Conservation (phyloP, 2,888 invertebrate species). For the Monoplex corrugatus region DNA sequence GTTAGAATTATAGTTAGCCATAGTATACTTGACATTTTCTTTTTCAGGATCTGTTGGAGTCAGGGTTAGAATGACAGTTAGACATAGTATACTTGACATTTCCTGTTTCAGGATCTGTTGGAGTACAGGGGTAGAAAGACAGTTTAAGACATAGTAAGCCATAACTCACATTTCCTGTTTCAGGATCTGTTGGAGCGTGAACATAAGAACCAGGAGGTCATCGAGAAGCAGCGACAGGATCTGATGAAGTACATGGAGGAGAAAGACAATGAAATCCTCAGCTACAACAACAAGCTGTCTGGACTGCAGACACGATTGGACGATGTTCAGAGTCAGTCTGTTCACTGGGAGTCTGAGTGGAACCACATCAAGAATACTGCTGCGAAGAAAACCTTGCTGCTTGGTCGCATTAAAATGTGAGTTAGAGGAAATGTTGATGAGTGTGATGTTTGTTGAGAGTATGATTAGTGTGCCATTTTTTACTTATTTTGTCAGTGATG, state of each 20-base stretch:
- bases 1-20: too few relatives aligned
- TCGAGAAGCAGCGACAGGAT: slow-evolving; percentile 78
- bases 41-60: slow-evolving; percentile 78
- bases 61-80: too few relatives aligned
- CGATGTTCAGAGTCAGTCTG: slow-evolving; percentile 79
- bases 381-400: slow-evolving; percentile 80
- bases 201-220: slow-evolving; percentile 78
- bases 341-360: slow-evolving; percentile 81
- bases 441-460: too few relatives aligned
- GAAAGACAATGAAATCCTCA: slow-evolving; percentile 81
- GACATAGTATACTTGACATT: too few relatives aligned
- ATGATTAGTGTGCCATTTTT: too few relatives aligned
- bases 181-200: slow-evolving; percentile 80
- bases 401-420: slow-evolving; percentile 81
- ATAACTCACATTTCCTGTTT: slow-evolving; percentile 60
- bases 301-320: slow-evolving; percentile 80
- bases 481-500: too few relatives aligned
- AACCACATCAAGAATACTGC: slow-evolving; percentile 82
- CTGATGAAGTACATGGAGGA: slow-evolving; percentile 80
- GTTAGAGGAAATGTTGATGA: too few relatives aligned
- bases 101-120: slow-evolving; percentile 76
- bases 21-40: too few relatives aligned
- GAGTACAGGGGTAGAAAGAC: slow-evolving; percentile 81
- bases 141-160: too few relatives aligned
- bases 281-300: slow-evolving; percentile 81